Percentiles rank a stretch among this genome's conserved stretches.
Evolutionary conservation across 2,888 invertebrate genomes (phyloP).

Genomic region (Xestoiulus laeticollis): DNA sequence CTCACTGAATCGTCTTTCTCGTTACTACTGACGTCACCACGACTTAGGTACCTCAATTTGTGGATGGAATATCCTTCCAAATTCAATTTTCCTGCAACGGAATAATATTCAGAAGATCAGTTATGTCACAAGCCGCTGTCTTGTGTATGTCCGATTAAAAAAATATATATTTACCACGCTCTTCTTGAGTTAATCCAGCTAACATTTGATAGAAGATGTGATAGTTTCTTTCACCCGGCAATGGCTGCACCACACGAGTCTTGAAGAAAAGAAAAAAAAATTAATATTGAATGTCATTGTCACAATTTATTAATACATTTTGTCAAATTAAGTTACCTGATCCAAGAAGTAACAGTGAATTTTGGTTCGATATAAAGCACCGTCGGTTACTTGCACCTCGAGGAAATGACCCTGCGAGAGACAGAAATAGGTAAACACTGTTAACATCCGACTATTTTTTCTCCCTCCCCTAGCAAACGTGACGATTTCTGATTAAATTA

Average conservation of each 20-base stretch:
- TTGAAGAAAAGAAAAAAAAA: conserved; percentile 40
- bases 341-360: conserved; percentile 96
- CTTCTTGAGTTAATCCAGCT: conserved; percentile 77
- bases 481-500: not conserved
- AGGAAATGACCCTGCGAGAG: conserved; percentile 86
- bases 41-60: conserved; percentile 82
- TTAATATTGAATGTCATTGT: too few species aligned
- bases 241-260: conserved; percentile 63
- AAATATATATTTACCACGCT: conserved; percentile 42
- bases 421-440: conserved; percentile 50
- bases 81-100: conserved; percentile 76
- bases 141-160: not conserved
- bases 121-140: not conserved
- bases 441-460: not conserved
- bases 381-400: conserved; percentile 95
- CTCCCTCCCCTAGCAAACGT: not conserved
- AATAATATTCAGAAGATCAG: not conserved
- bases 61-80: conserved; percentile 84
- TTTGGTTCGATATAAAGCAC: conserved; percentile 92
- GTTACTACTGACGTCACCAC: conserved; percentile 77
- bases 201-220: conserved; percentile 97
- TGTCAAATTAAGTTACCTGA: conserved; percentile 63
- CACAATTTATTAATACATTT: too few species aligned
- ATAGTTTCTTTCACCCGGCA: conserved; percentile 90
- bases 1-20: conserved; percentile 77